Evolutionary conservation across 2,113 vertebrate species (phyloP).

Genomic region (Pardalotus punctatus): DNA sequence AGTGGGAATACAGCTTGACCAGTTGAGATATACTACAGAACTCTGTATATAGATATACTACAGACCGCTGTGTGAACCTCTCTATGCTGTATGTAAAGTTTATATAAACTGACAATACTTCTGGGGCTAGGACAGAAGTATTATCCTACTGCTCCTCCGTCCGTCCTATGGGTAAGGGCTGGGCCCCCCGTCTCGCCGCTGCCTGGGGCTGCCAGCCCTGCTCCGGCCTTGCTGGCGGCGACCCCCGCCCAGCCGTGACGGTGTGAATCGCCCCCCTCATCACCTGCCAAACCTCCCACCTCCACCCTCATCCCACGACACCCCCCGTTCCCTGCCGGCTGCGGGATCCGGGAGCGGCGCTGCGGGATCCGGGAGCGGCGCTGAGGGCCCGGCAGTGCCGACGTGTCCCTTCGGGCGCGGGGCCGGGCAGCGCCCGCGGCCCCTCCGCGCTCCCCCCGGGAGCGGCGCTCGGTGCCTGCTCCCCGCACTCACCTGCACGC

Average conservation of each 20-base stretch:
- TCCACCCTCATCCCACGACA: accelerated
- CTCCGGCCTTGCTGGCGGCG: background rate
- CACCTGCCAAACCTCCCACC: background rate
- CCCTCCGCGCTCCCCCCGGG: no score
- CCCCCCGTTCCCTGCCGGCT: background rate
- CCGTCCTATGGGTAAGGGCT: accelerated
- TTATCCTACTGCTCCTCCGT: accelerated
- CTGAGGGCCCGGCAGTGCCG: conserved; percentile 34
- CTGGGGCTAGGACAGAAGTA: background rate
- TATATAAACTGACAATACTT: background rate
- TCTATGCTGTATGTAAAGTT: background rate
- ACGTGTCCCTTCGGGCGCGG: background rate
- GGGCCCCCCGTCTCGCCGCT: background rate
- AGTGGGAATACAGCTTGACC: background rate
- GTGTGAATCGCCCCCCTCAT: background rate
- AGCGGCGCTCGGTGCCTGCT: background rate
- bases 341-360: background rate
- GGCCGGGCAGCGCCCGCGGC: background rate
- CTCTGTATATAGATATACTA: background rate
- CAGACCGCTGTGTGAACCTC: accelerated
- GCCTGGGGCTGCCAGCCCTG: background rate
- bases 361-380: background rate
- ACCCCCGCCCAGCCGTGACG: background rate
- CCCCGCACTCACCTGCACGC: conserved; percentile 82
- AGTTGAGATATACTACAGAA: background rate